Base-by-base conservation (phyloP, 2,797 vertebrate genomes). In the Prunella strophiata region DNA sequence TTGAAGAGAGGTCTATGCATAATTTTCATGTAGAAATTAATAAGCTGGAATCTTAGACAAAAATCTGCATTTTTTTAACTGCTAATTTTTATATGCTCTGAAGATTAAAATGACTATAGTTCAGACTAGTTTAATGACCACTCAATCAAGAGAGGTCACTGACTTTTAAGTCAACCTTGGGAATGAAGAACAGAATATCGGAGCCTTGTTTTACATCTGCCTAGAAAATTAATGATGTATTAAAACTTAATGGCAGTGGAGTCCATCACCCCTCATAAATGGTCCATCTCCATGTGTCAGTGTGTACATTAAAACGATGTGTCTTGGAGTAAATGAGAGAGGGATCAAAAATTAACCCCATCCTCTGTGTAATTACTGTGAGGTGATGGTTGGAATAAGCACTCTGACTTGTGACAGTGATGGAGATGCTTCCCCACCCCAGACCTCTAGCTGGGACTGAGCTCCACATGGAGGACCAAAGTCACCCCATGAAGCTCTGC, bases 151-250 rank as follows among this genome's bases (percentile, higher is more conserved):
- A 89, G 63, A 93, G 91, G 91, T 96, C 94, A 93, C 48, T 75
- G 94, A 83, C 93, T 95, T 92, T 94, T 93, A 94, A 95, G 73
- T 88, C 79, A 95, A 87, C 87, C 88, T 93, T 97, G 91, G 71
- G 81, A 95, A 95, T 68, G 62, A 93, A 77, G 94, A 92, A 51
- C 54, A 75, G 83, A 88, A 26, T 95, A 89, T 76, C 52, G 43
- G 50, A 85, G 79, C 63, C 85, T 94, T 91, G 92, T 92, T 97
- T 91, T 93, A 95, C 82, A 78, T 91, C 67, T 95, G 61, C 78
- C 89, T 88, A 40, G 62, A 85, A 96, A 97, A 97, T 95, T 96
- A 96, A 96, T 91, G 92, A 87, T 75, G 86, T 94, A 93, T 96
- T 97, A 95, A 96, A 97, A 93, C 67, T 94, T 94, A 94, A 92